Evolutionary conservation across 92 coral and sea anemone genomes (phyloP).

Genomic region (Ricordea florida): DNA sequence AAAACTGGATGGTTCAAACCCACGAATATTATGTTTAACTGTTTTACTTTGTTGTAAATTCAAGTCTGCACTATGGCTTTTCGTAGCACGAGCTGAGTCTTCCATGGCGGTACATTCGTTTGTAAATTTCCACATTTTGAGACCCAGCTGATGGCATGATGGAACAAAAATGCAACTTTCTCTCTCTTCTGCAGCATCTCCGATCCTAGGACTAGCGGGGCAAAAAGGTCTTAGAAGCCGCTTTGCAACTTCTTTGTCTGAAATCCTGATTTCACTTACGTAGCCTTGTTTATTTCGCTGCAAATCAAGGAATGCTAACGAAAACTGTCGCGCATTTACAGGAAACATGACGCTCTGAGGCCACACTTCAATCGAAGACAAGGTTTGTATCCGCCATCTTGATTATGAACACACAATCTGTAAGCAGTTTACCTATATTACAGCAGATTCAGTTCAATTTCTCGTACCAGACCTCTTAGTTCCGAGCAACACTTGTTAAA

Average conservation of each 20-base stretch:
- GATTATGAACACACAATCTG: background rate
- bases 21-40: too few relatives aligned
- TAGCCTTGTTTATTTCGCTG: conserved; percentile 25
- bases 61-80: background rate
- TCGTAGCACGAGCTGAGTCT: background rate
- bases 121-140: background rate
- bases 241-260: conserved; percentile 1
- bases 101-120: background rate
- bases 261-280: background rate
- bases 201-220: too few relatives aligned
- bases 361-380: background rate
- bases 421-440: background rate
- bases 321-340: conserved; percentile 12
- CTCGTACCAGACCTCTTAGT: background rate
- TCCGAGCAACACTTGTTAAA: background rate
- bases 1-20: too few relatives aligned
- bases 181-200: too few relatives aligned
- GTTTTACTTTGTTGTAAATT: too few relatives aligned
- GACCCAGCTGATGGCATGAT: background rate
- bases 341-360: background rate
- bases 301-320: conserved; percentile 28
- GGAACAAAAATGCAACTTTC: background rate
- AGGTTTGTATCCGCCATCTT: conserved; percentile 1
- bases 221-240: background rate
- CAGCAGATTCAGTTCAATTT: background rate